Conservation (phyloP, 1,140 invertebrate genomes). For the Ceratina calcarata region DNA sequence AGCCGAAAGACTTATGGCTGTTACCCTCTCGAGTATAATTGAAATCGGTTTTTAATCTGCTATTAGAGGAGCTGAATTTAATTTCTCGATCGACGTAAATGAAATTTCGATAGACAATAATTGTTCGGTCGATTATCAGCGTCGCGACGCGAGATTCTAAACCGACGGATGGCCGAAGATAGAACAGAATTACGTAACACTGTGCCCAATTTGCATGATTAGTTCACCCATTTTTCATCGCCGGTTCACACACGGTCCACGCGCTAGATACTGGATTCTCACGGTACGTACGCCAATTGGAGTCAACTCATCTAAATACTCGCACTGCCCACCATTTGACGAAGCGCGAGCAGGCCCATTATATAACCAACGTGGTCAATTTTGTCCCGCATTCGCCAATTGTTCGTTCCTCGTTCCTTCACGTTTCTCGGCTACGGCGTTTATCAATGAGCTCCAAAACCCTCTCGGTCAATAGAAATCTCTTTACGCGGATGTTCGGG, state of each 20-base stretch:
- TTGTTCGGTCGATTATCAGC: neutral
- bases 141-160: slow-evolving; percentile 1
- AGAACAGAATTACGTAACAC: slow-evolving; percentile 51
- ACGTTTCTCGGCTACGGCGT: neutral
- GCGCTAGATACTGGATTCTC: slow-evolving; percentile 68
- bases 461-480: too few relatives aligned
- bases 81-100: neutral
- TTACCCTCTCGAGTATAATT: too few relatives aligned
- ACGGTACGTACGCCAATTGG: slow-evolving; percentile 68
- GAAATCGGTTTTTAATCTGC: too few relatives aligned
- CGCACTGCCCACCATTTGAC: slow-evolving; percentile 62
- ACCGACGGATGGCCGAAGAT: slow-evolving; percentile 27
- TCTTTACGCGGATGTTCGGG: too few relatives aligned
- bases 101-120: slow-evolving; percentile 1
- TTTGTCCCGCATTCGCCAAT: slow-evolving; percentile 62
- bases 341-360: slow-evolving; percentile 51
- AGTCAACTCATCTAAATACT: slow-evolving; percentile 69
- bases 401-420: slow-evolving; percentile 44
- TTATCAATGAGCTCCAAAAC: too few relatives aligned
- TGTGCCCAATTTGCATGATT: slow-evolving; percentile 64
- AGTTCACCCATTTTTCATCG: slow-evolving; percentile 63
- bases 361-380: slow-evolving; percentile 63
- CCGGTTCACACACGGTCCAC: slow-evolving; percentile 50
- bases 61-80: too few relatives aligned
- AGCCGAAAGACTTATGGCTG: too few relatives aligned